Base-by-base conservation (phyloP, 2,113 vertebrate genomes). In the Pogona vitticeps region DNA sequence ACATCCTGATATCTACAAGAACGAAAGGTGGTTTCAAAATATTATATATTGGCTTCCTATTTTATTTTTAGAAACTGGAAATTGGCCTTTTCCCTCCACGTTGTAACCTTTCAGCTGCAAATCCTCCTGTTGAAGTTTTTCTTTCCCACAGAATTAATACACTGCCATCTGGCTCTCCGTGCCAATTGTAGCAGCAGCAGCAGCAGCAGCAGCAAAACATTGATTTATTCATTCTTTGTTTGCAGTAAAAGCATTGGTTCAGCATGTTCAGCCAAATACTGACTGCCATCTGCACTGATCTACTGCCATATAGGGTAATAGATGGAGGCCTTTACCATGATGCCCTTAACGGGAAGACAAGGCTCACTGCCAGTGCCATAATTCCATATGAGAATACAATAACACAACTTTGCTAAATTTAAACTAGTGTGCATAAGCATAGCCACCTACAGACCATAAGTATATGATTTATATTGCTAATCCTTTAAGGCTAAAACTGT, bases 251-350 rank as follows among this genome's bases (percentile, higher is more conserved):
- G 21, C 33, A 23, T 78, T 21, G 38, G 58, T 72, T 67, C 33
- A n/a, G 42, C 14, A 18, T 84, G 59, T 68, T 73, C 68, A 65
- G 42, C 36, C 40, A 56, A 84, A n/a, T 56, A 38, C 76, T 84
- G 68, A 40, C 36, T 80, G 40, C 59, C 20, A 75, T 56, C 76
- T 80, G n/a, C 33, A 76, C 14, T 6, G 42, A 58, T 59, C 76
- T 46, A 88, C 58, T 56, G 42, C 87, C 82, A 84, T 76, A 58
- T 85, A 85, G 7, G 82, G 87, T 68, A 88, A 80, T 12, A 85
- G 68, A 80, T 33, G 42, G 61, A 88, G 68, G 58, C 23, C 3
- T 73, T 26, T n/a, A 14, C 63, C 14, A 3, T 52, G 40, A 38
- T 18, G n/a, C 26, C 61, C 78, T 88, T 84, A 84, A 75, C 65